phyloP scores from a whole-genome alignment of 1,140 invertebrate genomes.

The Anthonomus grandis region DNA sequence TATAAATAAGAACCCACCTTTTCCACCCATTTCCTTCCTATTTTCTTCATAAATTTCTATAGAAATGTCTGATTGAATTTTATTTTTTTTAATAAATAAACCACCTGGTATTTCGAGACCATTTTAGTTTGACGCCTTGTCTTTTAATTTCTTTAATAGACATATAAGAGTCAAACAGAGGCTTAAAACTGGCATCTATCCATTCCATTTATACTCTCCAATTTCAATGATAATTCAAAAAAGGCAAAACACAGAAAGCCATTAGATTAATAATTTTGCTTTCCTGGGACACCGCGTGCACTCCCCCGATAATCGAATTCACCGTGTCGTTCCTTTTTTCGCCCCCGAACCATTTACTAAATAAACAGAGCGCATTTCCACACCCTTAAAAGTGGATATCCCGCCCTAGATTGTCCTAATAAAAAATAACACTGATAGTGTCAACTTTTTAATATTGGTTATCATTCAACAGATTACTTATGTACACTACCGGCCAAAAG shows the following conservation, averaged over 20 bases:
- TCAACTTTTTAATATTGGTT: background rate
- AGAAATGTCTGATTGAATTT: no score
- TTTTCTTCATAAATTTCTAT: no score
- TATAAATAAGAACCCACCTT: no score
- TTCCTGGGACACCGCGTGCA: background rate
- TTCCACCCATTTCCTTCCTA: no score
- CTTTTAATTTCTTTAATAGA: no score
- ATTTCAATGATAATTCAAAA: background rate
- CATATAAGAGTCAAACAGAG: no score
- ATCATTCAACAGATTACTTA: background rate
- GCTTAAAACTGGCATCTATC: no score
- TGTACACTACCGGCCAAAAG: background rate
- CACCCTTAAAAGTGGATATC: constrained; percentile 19
- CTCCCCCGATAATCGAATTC: background rate
- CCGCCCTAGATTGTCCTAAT: background rate
- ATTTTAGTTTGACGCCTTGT: no score
- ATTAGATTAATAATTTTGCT: background rate
- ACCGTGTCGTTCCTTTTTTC: background rate
- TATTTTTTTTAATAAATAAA: no score
- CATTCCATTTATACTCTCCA: no score
- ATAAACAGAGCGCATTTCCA: constrained; percentile 7
- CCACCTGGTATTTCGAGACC: no score
- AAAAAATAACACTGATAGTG: background rate
- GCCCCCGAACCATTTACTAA: constrained; percentile 9
- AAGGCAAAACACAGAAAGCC: background rate